Percentiles rank a stretch among this genome's conserved stretches.
Evolutionary conservation across 92 coral and sea anemone species (phyloP).

Genomic region (Bergia puertoricense): DNA sequence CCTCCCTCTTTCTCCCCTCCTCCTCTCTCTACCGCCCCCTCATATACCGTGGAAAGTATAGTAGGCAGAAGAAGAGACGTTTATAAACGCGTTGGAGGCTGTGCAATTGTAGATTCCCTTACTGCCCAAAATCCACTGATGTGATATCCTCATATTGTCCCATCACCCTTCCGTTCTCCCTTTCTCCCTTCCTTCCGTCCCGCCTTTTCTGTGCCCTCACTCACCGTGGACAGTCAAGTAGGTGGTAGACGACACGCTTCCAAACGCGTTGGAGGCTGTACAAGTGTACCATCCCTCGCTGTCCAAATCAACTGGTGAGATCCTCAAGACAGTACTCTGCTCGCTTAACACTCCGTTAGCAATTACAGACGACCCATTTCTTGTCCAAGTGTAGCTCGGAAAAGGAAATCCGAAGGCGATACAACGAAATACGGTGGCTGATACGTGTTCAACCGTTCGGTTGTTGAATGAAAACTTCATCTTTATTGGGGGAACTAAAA

Average conservation of each 20-base stretch:
- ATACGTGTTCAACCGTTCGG: conserved; percentile 28
- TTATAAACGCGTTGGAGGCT: not conserved
- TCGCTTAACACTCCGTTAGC: conserved; percentile 8
- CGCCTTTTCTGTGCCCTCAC: not conserved
- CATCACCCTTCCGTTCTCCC: no score
- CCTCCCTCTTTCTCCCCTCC: no score
- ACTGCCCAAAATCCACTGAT: conserved; percentile 3
- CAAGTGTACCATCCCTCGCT: conserved; percentile 38
- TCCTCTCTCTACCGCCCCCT: not conserved
- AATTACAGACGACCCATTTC: conserved; percentile 14
- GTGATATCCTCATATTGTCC: conserved; percentile 5
- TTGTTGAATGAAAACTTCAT: conserved; percentile 16
- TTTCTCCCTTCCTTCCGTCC: no score
- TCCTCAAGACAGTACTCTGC: conserved; percentile 22
- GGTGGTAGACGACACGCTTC: conserved; percentile 1
- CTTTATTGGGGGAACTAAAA: conserved; percentile 5
- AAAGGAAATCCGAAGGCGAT: conserved; percentile 27
- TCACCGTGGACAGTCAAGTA: conserved; percentile 33
- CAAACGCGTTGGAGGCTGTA: conserved; percentile 8
- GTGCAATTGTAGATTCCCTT: conserved; percentile 30
- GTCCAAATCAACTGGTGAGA: conserved; percentile 12
- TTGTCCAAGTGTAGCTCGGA: conserved; percentile 16
- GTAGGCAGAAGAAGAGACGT: conserved; percentile 14
- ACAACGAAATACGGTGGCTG: conserved; percentile 24
- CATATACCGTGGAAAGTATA: conserved; percentile 22